Percentiles rank a stretch among this genome's conserved stretches.
phyloP scores from a whole-genome alignment of 1,140 invertebrate species.

The Sesamia nonagrioides region DNA sequence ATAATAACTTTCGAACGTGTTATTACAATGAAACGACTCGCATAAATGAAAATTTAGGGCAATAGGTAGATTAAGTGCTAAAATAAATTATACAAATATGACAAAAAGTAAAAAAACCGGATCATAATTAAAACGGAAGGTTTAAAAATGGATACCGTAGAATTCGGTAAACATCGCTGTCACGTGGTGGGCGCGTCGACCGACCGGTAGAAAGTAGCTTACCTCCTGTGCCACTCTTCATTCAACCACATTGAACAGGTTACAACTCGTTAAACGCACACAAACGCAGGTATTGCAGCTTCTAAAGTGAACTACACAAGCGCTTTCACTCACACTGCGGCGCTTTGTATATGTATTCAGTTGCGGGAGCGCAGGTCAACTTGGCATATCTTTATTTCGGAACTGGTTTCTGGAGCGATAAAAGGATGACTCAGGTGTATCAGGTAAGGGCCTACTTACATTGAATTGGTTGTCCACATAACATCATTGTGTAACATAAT shows the following conservation, averaged over 20 bases:
- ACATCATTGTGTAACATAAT: conserved; percentile 11
- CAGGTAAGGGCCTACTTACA: conserved; percentile 39
- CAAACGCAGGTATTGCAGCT: conserved; percentile 42
- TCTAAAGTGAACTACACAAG: conserved; percentile 41
- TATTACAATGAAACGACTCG: conserved; percentile 23
- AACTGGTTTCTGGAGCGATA: conserved; percentile 80
- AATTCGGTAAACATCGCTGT: conserved; percentile 60
- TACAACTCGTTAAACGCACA: conserved; percentile 72
- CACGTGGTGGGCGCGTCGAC: conserved; percentile 60
- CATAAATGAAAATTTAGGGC: background rate
- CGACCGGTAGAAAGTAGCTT: conserved; percentile 82
- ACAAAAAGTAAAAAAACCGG: background rate
- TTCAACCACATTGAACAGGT: conserved; percentile 81
- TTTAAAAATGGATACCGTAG: conserved; percentile 1
- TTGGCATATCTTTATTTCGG: conserved; percentile 76
- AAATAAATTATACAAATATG: background rate
- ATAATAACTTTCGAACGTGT: conserved; percentile 47
- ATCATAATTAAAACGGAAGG: conserved; percentile 2
- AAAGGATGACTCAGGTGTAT: conserved; percentile 77
- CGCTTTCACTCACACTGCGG: conserved; percentile 47
- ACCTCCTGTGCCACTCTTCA: conserved; percentile 82
- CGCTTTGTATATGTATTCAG: conserved; percentile 20
- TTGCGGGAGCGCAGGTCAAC: conserved; percentile 76
- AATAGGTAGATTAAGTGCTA: background rate
- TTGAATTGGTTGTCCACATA: conserved; percentile 23